A percentile compares a stretch with the other conserved stretches of the same genome.
phyloP scores from a whole-genome alignment of 2,888 invertebrate species.

The Tortrix viridana region DNA sequence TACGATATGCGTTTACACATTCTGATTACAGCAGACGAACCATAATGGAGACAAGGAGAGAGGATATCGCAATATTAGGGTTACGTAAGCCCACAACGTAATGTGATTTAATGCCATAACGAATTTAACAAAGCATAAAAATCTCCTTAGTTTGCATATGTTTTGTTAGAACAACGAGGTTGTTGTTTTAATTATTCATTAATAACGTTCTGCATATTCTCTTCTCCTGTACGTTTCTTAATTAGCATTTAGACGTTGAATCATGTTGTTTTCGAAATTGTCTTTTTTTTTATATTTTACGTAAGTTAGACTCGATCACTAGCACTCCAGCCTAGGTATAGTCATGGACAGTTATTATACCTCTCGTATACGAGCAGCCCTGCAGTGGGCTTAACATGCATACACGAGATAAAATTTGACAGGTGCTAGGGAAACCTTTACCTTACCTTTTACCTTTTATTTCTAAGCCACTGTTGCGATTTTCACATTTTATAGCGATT shows the following conservation, averaged over 20 bases:
- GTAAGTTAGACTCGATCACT: background rate
- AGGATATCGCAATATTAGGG: constrained; percentile 15
- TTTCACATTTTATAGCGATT: too few relatives aligned
- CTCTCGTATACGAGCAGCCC: constrained; percentile 4
- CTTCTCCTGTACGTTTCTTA: constrained; percentile 1
- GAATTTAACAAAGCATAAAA: constrained; percentile 12
- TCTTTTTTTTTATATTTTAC: background rate
- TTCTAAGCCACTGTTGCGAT: too few relatives aligned
- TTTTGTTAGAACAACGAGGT: constrained; percentile 2
- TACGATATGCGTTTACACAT: background rate
- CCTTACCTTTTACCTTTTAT: too few relatives aligned
- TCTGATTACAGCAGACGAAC: constrained; percentile 7
- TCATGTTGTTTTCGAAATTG: background rate
- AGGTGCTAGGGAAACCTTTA: too few relatives aligned
- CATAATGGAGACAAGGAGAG: background rate
- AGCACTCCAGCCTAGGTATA: background rate
- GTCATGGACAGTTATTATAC: background rate
- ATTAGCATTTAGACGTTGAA: background rate
- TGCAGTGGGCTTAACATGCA: too few relatives aligned
- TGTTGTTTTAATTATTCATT: background rate
- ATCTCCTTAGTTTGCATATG: constrained; percentile 7
- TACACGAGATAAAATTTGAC: too few relatives aligned
- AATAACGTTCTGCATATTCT: background rate
- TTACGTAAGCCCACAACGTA: constrained; percentile 14
- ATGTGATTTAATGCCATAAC: constrained; percentile 6